These are phyloP conservation scores for Chorisops tibialis DNA, from an alignment of 2,888 invertebrate species.

Conservation along the genomic window DNA sequence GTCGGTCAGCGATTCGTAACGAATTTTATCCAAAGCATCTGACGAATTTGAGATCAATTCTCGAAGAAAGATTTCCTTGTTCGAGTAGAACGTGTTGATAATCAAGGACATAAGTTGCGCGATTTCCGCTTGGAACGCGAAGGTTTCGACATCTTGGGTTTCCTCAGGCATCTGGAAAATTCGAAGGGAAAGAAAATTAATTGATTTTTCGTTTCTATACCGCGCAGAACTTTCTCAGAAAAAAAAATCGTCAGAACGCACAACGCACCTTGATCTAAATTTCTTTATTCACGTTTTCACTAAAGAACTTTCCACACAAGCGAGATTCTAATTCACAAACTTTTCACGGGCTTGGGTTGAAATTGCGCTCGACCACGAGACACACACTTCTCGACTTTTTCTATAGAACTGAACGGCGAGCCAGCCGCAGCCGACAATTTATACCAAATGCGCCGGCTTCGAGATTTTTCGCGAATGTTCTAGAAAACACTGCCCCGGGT, in stretches of 20 bases:
- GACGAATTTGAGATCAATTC: constrained; percentile 98
- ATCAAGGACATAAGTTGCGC: constrained; percentile 99
- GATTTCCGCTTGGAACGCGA: constrained; percentile 99
- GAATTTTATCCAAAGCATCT: constrained; percentile 88
- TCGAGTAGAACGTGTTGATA: constrained; percentile 99
- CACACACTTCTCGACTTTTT: not conserved
- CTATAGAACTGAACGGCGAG: not conserved
- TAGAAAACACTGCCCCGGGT: not conserved
- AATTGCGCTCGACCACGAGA: no score
- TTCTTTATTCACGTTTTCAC: no score
- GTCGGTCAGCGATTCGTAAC: constrained; percentile 97
- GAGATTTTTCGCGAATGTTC: not conserved
- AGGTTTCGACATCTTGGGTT: constrained; percentile 96
- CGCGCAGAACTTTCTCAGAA: not conserved
- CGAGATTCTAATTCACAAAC: not conserved
- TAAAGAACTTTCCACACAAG: not conserved
- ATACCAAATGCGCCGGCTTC: not conserved
- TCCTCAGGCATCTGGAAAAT: not conserved
- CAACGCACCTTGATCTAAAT: no score
- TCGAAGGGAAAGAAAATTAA: no score
- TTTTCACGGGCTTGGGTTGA: not conserved
- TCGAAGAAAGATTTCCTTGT: constrained; percentile 99
- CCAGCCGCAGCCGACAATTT: not conserved
- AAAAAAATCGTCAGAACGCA: no score
- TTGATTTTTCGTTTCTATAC: not conserved